Conservation (phyloP, 2,797 vertebrate species). For the Gymnocypris eckloni region DNA sequence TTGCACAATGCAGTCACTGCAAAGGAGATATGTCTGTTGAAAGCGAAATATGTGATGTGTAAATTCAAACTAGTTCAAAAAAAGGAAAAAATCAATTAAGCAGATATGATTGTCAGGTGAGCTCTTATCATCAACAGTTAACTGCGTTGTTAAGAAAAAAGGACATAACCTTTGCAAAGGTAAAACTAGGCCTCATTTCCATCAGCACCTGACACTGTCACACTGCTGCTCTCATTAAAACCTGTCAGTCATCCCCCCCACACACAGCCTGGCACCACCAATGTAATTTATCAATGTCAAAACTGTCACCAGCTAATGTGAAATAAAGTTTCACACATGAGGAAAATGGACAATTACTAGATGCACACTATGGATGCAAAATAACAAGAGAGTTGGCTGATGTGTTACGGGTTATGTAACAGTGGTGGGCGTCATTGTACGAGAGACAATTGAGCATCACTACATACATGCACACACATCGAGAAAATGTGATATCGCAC, state of each 20-base stretch:
- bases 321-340: constrained; percentile 60
- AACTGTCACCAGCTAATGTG: constrained; percentile 67
- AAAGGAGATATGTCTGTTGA: constrained; percentile 22
- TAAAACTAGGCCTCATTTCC: constrained; percentile 77
- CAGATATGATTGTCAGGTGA: constrained; percentile 65
- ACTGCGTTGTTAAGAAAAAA: constrained; percentile 73
- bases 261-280: constrained; percentile 66
- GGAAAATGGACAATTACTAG: constrained; percentile 61
- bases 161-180: constrained; percentile 77
- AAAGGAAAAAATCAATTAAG: constrained; percentile 71
- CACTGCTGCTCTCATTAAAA: constrained; percentile 78
- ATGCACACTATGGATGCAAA: constrained; percentile 58
- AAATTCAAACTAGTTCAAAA: constrained; percentile 56
- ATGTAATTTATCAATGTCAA: constrained; percentile 79
- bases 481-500: not conserved
- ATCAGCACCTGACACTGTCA: constrained; percentile 78
- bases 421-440: constrained; percentile 7
- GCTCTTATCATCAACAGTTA: constrained; percentile 62
- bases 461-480: not conserved
- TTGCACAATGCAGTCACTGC: constrained; percentile 1
- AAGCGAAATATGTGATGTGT: constrained; percentile 55
- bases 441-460: not conserved
- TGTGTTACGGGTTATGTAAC: constrained; percentile 35
- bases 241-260: constrained; percentile 73
- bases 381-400: constrained; percentile 55